Evolutionary conservation across 2,113 vertebrate species (phyloP).

Genomic region (Dunckerocampus dactyliophorus): DNA sequence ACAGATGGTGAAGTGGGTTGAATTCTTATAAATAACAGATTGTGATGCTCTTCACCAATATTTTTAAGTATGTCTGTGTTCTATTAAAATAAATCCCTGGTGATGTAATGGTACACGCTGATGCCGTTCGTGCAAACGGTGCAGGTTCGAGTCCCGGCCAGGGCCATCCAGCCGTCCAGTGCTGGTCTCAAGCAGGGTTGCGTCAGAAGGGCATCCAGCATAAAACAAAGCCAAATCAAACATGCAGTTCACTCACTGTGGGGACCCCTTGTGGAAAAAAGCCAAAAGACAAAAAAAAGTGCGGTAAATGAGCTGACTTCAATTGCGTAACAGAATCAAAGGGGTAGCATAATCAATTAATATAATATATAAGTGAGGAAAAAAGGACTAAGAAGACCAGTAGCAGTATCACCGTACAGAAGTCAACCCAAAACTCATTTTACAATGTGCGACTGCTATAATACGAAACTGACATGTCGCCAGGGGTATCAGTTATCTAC

Average conservation of each 20-base stretch:
- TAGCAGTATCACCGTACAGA: conserved; percentile 28
- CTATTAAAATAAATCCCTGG: not conserved
- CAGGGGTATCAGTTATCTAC: conserved; percentile 46
- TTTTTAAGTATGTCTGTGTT: conserved; percentile 18
- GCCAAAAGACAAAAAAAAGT: not conserved
- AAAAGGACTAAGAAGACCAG: conserved; percentile 9
- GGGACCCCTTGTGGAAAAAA: too few species aligned
- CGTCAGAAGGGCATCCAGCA: too few species aligned
- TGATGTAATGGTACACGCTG: conserved; percentile 5
- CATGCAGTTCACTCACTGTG: too few species aligned
- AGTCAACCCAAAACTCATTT: conserved; percentile 27
- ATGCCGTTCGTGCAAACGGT: too few species aligned
- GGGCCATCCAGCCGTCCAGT: too few species aligned
- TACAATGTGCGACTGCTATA: conserved; percentile 20
- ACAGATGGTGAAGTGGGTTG: conserved; percentile 22
- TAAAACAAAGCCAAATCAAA: too few species aligned
- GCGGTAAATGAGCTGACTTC: conserved; percentile 12
- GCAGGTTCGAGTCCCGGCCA: too few species aligned
- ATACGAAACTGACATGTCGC: conserved; percentile 41
- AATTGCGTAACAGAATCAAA: conserved; percentile 17
- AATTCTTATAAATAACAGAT: conserved; percentile 37
- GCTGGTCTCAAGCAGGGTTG: too few species aligned
- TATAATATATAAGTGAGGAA: conserved; percentile 16
- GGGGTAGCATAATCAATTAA: conserved; percentile 1
- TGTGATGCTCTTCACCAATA: conserved; percentile 28